phyloP scores from a whole-genome alignment of 2,888 invertebrate genomes.

The Oxystoma pomonae region DNA sequence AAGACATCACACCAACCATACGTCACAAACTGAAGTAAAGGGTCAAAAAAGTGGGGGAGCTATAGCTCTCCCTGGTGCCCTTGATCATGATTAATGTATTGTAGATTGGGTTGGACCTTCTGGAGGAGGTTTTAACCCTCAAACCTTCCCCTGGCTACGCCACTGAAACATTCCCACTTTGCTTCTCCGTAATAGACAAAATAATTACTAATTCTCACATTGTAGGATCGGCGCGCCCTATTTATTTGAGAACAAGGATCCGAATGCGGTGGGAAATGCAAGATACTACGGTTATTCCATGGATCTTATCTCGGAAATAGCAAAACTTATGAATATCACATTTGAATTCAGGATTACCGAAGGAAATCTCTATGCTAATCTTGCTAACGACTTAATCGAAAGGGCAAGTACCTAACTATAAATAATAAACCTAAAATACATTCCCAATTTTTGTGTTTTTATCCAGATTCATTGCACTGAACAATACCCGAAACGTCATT shows the following conservation, averaged over 20 bases:
- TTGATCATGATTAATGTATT: too few species aligned
- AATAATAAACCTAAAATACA: background rate
- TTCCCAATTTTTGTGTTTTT: too few species aligned
- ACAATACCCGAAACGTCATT: too few species aligned
- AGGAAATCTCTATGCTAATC: conserved; percentile 65
- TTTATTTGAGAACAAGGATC: conserved; percentile 54
- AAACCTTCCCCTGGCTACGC: too few species aligned
- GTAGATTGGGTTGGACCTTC: too few species aligned
- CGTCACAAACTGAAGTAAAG: too few species aligned
- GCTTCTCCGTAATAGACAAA: background rate
- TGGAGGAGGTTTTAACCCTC: too few species aligned
- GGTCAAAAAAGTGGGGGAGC: too few species aligned
- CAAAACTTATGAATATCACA: conserved; percentile 31
- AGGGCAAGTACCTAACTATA: conserved; percentile 61
- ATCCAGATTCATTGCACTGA: too few species aligned
- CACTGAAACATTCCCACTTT: too few species aligned
- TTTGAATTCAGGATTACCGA: conserved; percentile 60
- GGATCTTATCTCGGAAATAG: conserved; percentile 66
- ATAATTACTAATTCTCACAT: background rate
- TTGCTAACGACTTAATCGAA: conserved; percentile 66
- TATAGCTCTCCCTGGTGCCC: too few species aligned
- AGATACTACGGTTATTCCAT: conserved; percentile 86
- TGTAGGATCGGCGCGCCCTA: conserved; percentile 69
- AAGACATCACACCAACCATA: too few species aligned
- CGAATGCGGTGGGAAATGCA: conserved; percentile 64